Evolutionary conservation across 2,888 invertebrate species (phyloP).

Genomic region (Cheilosia soror): DNA sequence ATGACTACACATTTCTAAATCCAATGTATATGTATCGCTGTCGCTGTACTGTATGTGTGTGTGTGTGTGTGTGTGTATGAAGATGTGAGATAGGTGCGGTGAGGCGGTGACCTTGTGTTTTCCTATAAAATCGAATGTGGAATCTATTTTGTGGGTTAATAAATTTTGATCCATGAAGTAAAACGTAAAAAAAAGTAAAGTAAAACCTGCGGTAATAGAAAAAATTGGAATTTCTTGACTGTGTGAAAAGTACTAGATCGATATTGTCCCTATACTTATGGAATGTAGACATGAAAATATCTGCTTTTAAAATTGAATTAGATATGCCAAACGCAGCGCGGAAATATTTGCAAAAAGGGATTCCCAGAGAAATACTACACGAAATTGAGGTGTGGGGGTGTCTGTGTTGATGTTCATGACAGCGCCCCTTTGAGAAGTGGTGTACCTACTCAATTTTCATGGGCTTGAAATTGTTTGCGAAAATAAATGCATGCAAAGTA

Average conservation of each 20-base stretch:
- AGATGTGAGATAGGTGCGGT: constrained; percentile 4
- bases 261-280: constrained; percentile 25
- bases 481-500: constrained; percentile 31
- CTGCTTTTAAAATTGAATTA: constrained; percentile 65
- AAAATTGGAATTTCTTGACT: constrained; percentile 58
- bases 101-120: constrained; percentile 56
- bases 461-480: constrained; percentile 54
- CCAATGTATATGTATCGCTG: background rate
- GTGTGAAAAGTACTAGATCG: constrained; percentile 55
- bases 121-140: constrained; percentile 53
- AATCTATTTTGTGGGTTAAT: constrained; percentile 69
- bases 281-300: constrained; percentile 44
- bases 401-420: constrained; percentile 42
- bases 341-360: constrained; percentile 43
- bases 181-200: background rate
- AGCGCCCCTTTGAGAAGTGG: constrained; percentile 32
- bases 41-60: too few relatives aligned
- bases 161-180: constrained; percentile 69
- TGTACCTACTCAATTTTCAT: constrained; percentile 63
- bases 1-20: constrained; percentile 56
- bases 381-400: constrained; percentile 12
- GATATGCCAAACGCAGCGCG: constrained; percentile 62
- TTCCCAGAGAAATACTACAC: constrained; percentile 14
- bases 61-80: background rate
- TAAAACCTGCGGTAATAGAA: constrained; percentile 36